These are phyloP conservation scores for Melanargia galathea DNA, from an alignment of 2,888 invertebrate genomes.

Conservation along the genomic window DNA sequence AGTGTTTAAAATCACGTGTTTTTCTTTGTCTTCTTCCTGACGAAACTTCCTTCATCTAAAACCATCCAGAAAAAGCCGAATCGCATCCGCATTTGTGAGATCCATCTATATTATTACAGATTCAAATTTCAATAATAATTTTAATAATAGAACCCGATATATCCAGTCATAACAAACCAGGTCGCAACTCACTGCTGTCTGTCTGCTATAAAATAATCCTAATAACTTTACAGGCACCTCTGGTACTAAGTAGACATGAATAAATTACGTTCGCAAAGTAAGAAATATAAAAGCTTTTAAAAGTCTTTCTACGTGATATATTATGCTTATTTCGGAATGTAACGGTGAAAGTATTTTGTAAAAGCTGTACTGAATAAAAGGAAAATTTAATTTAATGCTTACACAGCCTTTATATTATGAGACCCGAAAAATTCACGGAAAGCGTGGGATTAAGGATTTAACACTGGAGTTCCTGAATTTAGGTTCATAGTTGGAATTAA, in stretches of 20 bases:
- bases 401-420: background rate
- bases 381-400: background rate
- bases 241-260: slow-evolving; percentile 6
- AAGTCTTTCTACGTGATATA: background rate
- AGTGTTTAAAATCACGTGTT: too few relatives aligned
- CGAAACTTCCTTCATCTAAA: too few relatives aligned
- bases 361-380: background rate
- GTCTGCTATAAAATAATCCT: background rate
- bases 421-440: background rate
- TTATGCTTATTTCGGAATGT: slow-evolving; percentile 1
- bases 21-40: too few relatives aligned
- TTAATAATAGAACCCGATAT: too few relatives aligned
- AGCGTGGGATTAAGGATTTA: background rate
- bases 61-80: too few relatives aligned
- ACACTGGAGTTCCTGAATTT: background rate
- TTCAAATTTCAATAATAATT: too few relatives aligned
- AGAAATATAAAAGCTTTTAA: background rate
- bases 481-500: background rate
- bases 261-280: slow-evolving; percentile 3
- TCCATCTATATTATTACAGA: too few relatives aligned
- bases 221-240: background rate
- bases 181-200: background rate
- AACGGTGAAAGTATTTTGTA: slow-evolving; percentile 2
- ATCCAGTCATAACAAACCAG: background rate
- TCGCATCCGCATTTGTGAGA: too few relatives aligned